These are phyloP conservation scores for Amblyteles armatorius DNA, from an alignment of 2,888 invertebrate genomes.

Conservation along the genomic window DNA sequence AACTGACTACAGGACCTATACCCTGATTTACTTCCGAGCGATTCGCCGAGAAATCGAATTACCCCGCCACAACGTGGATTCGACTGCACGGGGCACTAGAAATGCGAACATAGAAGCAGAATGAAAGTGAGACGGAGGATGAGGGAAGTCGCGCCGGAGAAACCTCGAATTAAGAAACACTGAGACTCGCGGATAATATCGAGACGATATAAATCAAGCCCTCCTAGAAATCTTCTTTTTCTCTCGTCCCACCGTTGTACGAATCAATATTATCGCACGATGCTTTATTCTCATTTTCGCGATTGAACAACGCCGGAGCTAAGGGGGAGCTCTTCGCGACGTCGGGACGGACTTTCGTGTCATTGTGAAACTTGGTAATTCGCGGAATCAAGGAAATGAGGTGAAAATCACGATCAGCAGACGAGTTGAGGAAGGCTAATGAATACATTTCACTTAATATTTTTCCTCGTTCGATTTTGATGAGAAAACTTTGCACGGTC, in stretches of 20 bases:
- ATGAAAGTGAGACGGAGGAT: constrained; percentile 31
- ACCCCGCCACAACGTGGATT: constrained; percentile 74
- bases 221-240: constrained; percentile 76
- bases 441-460: not conserved
- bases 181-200: constrained; percentile 83
- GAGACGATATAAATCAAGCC: constrained; percentile 82
- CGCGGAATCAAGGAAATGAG: constrained; percentile 24
- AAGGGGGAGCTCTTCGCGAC: constrained; percentile 14
- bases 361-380: constrained; percentile 16
- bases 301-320: constrained; percentile 31
- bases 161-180: constrained; percentile 84
- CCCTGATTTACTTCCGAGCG: constrained; percentile 82
- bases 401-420: constrained; percentile 8
- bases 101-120: constrained; percentile 40
- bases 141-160: constrained; percentile 31
- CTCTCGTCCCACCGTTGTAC: constrained; percentile 72
- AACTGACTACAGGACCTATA: constrained; percentile 73
- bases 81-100: constrained; percentile 70
- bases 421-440: not conserved
- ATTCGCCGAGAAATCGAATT: constrained; percentile 82
- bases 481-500: not conserved
- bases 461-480: constrained; percentile 16
- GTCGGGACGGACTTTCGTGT: constrained; percentile 21
- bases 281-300: constrained; percentile 30
- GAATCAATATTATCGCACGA: constrained; percentile 67